Percentiles rank a stretch among this genome's conserved stretches.
These are phyloP conservation scores for Zalophus californianus DNA, from an alignment of 2,797 vertebrate species.

Conservation along the genomic window DNA sequence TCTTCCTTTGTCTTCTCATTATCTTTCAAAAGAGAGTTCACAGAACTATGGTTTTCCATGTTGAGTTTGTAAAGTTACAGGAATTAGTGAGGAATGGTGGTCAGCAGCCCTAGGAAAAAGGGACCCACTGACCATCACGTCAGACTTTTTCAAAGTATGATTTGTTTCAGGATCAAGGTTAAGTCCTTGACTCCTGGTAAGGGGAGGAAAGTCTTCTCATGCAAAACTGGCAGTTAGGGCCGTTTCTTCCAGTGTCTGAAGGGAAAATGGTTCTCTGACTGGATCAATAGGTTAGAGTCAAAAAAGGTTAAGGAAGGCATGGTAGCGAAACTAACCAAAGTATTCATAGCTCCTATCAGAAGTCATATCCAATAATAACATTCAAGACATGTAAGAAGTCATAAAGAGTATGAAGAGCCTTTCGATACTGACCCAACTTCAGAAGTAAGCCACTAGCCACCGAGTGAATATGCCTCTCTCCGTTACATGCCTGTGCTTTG, in stretches of 20 bases:
- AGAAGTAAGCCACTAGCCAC: background rate
- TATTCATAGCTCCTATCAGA: background rate
- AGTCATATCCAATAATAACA: background rate
- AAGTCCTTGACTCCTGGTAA: background rate
- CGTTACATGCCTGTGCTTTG: background rate
- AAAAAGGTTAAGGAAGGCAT: background rate
- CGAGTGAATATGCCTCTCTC: background rate
- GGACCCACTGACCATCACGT: background rate
- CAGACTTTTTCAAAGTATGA: background rate
- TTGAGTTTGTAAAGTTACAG: background rate
- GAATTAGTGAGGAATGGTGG: background rate
- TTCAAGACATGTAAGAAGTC: background rate
- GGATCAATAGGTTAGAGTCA: background rate
- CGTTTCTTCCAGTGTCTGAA: background rate
- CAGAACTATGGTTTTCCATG: background rate
- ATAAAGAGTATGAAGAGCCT: background rate
- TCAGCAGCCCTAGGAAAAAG: background rate
- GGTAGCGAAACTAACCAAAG: background rate
- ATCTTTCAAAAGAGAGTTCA: background rate
- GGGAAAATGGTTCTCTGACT: constrained; percentile 3
- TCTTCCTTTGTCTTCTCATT: background rate
- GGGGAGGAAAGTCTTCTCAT: background rate
- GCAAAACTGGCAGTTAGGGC: background rate
- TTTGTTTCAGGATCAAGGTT: background rate
- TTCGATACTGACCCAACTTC: background rate